phyloP scores from a whole-genome alignment of 2,797 vertebrate species.

The Gymnothorax reevesii region DNA sequence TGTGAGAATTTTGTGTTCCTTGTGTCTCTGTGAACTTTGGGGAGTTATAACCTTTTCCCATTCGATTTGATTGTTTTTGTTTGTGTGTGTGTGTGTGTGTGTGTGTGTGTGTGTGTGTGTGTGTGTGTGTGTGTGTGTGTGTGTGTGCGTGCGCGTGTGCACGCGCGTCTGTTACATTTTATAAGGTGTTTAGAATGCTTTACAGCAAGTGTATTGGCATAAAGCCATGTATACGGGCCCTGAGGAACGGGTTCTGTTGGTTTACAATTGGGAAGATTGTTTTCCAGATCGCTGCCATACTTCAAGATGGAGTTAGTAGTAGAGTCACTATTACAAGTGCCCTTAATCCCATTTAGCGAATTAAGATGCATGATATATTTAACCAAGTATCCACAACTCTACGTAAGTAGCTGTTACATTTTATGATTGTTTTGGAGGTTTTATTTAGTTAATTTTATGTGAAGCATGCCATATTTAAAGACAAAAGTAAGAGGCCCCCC shows the following conservation, averaged over 20 bases:
- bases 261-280: neutral
- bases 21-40: neutral
- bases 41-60: neutral
- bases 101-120: too few relatives aligned
- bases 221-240: neutral
- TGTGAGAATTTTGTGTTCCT: neutral
- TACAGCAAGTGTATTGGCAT: neutral
- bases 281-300: conserved; percentile 6
- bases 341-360: neutral
- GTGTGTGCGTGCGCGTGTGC: too few relatives aligned
- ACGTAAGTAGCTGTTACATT: neutral
- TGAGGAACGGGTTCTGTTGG: neutral
- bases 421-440: neutral
- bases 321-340: conserved; percentile 4
- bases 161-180: too few relatives aligned
- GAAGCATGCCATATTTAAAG: neutral
- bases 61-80: neutral
- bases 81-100: too few relatives aligned
- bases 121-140: too few relatives aligned
- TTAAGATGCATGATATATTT: conserved; percentile 12
- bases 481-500: neutral
- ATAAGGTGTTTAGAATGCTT: neutral
- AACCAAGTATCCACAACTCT: neutral
- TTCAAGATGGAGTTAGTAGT: conserved; percentile 10
- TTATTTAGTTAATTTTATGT: neutral